These are phyloP conservation scores for Melipona quadrifasciata DNA, from an alignment of 1,140 invertebrate genomes.

Conservation along the genomic window DNA sequence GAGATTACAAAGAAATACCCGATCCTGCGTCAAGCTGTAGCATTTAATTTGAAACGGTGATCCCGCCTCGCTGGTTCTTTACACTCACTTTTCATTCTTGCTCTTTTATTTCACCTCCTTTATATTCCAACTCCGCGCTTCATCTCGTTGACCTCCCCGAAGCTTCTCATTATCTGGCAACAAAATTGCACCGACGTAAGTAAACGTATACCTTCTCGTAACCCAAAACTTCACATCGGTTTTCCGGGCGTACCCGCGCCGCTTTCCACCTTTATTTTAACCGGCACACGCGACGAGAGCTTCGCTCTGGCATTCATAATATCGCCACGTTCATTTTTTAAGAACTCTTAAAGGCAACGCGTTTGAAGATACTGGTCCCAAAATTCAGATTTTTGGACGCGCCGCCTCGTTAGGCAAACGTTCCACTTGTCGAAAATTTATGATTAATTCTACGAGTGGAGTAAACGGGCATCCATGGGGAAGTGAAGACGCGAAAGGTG, in stretches of 20 bases:
- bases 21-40: neutral
- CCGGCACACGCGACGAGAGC: neutral
- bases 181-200: conserved; percentile 8
- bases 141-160: neutral
- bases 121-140: neutral
- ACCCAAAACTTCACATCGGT: conserved; percentile 7
- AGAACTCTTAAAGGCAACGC: neutral
- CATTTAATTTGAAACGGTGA: neutral
- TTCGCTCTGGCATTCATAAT: neutral
- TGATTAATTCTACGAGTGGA: neutral
- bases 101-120: neutral
- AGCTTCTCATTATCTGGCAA: neutral
- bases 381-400: neutral
- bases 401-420: neutral
- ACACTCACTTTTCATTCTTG: neutral
- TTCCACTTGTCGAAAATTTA: neutral
- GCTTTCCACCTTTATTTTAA: neutral
- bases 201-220: neutral
- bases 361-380: neutral
- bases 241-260: neutral
- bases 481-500: neutral
- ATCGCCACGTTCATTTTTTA: neutral
- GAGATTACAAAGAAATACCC: no score
- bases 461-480: neutral
- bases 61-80: neutral